Conservation (phyloP, 2,797 vertebrate species). For the Anomalospiza imberbis region DNA sequence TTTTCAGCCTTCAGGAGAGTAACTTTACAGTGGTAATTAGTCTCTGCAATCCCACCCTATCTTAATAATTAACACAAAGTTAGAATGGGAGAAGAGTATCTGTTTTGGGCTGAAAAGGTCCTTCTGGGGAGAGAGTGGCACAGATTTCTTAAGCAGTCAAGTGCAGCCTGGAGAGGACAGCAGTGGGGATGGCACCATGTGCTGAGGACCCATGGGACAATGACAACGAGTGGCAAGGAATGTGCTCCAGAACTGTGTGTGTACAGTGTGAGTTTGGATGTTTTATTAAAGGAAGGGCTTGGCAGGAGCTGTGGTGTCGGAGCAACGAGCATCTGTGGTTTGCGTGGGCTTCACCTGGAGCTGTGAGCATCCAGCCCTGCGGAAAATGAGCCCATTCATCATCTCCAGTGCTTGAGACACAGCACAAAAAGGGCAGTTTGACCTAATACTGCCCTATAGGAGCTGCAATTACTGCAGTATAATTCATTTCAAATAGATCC, state of each 20-base stretch:
- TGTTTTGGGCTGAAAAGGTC: neutral
- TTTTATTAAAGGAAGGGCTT: neutral
- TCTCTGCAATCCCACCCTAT: conserved; percentile 60
- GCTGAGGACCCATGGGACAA: neutral
- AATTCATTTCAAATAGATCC: conserved; percentile 56
- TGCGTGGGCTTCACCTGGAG: conserved; percentile 30
- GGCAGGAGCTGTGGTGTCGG: neutral
- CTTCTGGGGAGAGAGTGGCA: neutral
- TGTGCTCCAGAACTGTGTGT: neutral
- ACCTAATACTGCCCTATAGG: conserved; percentile 51
- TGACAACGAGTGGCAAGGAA: neutral
- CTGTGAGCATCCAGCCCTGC: neutral
- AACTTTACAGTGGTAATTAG: conserved; percentile 66
- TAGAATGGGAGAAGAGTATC: neutral
- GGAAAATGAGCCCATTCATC: conserved; percentile 59
- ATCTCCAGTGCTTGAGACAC: neutral
- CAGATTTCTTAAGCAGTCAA: neutral
- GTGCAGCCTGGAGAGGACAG: neutral
- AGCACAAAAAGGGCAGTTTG: conserved; percentile 54
- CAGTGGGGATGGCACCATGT: neutral
- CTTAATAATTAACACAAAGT: conserved; percentile 25
- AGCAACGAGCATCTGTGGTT: neutral
- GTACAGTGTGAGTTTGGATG: neutral
- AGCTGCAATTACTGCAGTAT: conserved; percentile 48
- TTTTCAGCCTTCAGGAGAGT: conserved; percentile 69